phyloP scores from a whole-genome alignment of 2,113 vertebrate species.

The Vidua chalybeata region DNA sequence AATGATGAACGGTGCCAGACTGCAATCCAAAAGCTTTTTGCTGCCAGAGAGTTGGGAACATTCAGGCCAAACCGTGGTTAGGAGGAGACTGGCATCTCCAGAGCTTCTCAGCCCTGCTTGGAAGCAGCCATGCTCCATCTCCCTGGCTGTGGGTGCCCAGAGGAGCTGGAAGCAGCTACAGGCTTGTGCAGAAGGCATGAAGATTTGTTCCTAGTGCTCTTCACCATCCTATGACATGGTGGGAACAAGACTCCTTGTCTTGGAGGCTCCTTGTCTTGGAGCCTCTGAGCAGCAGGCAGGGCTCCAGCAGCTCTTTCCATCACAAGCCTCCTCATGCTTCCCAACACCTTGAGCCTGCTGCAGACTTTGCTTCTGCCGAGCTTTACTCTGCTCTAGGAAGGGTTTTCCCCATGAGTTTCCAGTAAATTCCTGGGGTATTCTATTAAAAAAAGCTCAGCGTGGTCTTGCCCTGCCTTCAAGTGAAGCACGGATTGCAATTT shows the following conservation, averaged over 20 bases:
- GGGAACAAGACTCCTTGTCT: not conserved
- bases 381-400: not conserved
- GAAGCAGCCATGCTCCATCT: not conserved
- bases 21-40: not conserved
- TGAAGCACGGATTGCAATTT: not conserved
- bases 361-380: not conserved
- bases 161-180: not conserved
- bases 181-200: accelerated
- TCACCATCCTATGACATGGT: accelerated
- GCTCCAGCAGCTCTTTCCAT: not conserved
- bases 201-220: not conserved
- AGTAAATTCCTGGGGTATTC: not conserved
- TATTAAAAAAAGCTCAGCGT: not conserved
- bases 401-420: not conserved
- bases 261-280: too few species aligned
- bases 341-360: not conserved
- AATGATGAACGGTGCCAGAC: not conserved
- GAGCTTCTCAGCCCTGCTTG: not conserved
- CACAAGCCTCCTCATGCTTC: not conserved
- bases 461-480: not conserved
- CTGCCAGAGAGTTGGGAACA: not conserved
- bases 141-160: not conserved
- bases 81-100: not conserved
- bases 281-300: not conserved
- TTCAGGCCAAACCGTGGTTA: not conserved